Evolutionary conservation across 2,888 invertebrate species (phyloP), one percentile per base, ranked within the genome.

Genomic region (Furcula furcula): DNA sequence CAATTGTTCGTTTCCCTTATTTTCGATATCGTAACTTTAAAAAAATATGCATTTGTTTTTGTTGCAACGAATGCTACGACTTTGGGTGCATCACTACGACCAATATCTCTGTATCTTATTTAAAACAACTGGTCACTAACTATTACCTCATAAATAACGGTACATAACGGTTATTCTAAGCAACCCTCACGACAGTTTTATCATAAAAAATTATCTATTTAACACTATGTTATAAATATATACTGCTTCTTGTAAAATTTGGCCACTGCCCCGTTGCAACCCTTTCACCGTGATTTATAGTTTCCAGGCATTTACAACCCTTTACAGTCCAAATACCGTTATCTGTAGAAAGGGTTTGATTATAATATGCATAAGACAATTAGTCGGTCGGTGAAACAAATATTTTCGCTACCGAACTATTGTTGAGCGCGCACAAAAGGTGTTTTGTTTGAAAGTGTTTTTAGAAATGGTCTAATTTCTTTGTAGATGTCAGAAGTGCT

Each of bases 211-310:
- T 34, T 37, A 21, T 32, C 9, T 9, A n/a, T 20, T 7, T 10
- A 14, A 13, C 1, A 15, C n/a, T 10, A 13, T 14, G 1, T 7
- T 9, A 42, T 34, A 40, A 49, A 42, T 38, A 31, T 29, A 23
- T 10, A 54, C 45, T 36, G 46, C 38, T 36, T 15, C 31, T 34
- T 36, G 62, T 69, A 75, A 71, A 75, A 41, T 66, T 67, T 76
- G 67, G 68, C 75, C 70, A 72, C 65, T 39, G 31, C 65, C 52
- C 78, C 57, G 76, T 68, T 76, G 18, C 11, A 56, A 56, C 65
- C 66, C 74, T 72, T 76, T 70, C 59, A 49, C 48, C 46, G 29
- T 57, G 46, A 61, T 69, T 71, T 74, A 71, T 51, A 35, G 42
- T 23, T 23, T 23, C 10, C 22, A 11, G 11, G 10, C 20, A 40